Evolutionary conservation across 2,888 invertebrate species (phyloP).

Genomic region (Agonopterix heracliana): DNA sequence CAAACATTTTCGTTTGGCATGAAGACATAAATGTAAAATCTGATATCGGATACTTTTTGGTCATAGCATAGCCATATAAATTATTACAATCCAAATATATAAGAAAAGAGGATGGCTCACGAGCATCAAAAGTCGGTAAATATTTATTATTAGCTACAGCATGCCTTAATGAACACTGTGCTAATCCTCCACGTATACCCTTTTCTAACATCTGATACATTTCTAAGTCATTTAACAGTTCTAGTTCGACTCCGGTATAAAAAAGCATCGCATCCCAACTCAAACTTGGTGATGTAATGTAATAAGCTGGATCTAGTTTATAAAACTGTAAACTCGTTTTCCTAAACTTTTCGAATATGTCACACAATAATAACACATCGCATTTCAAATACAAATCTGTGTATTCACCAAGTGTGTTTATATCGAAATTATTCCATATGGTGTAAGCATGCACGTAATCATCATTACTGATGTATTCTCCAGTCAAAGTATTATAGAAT

Average conservation of each 20-base stretch:
- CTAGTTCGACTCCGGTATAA: conserved; percentile 13
- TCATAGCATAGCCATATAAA: conserved; percentile 25
- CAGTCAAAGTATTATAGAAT: conserved; percentile 12
- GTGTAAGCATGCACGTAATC: conserved; percentile 4
- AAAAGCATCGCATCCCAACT: conserved; percentile 21
- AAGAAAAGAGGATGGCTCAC: conserved; percentile 16
- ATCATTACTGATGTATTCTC: conserved; percentile 7
- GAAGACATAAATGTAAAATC: background rate
- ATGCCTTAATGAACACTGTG: conserved; percentile 17
- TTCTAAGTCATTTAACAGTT: conserved; percentile 18
- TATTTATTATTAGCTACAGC: conserved; percentile 21
- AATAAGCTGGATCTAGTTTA: conserved; percentile 22
- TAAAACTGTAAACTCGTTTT: conserved; percentile 15
- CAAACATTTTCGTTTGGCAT: background rate
- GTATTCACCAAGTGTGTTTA: conserved; percentile 18
- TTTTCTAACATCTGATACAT: conserved; percentile 18
- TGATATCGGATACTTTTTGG: conserved; percentile 7
- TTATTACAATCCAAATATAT: conserved; percentile 30
- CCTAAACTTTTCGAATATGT: conserved; percentile 27
- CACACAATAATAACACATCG: conserved; percentile 20
- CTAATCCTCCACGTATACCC: conserved; percentile 22
- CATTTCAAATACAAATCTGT: conserved; percentile 22
- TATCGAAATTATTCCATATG: conserved; percentile 18
- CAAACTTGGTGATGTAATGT: conserved; percentile 17
- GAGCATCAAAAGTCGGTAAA: conserved; percentile 16